These are phyloP conservation scores for Cataglyphis hispanica DNA, from an alignment of 1,140 invertebrate genomes.

Conservation along the genomic window DNA sequence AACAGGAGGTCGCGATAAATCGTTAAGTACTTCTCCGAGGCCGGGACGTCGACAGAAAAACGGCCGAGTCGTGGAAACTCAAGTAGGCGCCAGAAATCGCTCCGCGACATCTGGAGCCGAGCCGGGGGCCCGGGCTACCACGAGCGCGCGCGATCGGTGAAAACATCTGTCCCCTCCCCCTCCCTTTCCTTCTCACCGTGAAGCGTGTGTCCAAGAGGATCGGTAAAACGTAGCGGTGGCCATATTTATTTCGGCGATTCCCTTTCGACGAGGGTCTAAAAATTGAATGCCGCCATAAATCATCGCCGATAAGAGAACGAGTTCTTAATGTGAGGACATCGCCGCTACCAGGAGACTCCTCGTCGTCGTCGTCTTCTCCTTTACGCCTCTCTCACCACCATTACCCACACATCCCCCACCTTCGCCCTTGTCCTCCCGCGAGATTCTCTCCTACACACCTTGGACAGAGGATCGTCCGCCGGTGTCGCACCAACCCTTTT, in stretches of 20 bases:
- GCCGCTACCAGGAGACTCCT: slow-evolving; percentile 70
- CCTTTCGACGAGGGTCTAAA: slow-evolving; percentile 75
- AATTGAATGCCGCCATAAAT: slow-evolving; percentile 76
- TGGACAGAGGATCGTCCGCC: not conserved
- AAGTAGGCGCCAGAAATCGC: slow-evolving; percentile 52
- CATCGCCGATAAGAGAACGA: slow-evolving; percentile 77
- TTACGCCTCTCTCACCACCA: slow-evolving; percentile 22
- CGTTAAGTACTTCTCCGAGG: slow-evolving; percentile 36
- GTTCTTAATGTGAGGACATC: slow-evolving; percentile 78
- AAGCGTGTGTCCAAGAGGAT: slow-evolving; percentile 52
- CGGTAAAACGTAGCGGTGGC: slow-evolving; percentile 41
- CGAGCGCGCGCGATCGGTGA: slow-evolving; percentile 44
- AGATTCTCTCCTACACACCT: slow-evolving; percentile 35
- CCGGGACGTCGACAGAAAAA: slow-evolving; percentile 60
- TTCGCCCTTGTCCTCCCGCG: not conserved
- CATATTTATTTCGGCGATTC: slow-evolving; percentile 76
- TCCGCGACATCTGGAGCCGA: slow-evolving; percentile 60
- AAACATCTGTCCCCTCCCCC: slow-evolving; percentile 69
- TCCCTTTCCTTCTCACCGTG: slow-evolving; percentile 19
- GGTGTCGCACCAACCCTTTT: slow-evolving; percentile 72
- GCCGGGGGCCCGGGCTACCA: not conserved
- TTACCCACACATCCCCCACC: not conserved
- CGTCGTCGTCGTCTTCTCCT: slow-evolving; percentile 46
- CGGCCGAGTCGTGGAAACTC: slow-evolving; percentile 30
- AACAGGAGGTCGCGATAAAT: slow-evolving; percentile 68